phyloP scores from a whole-genome alignment of 2,797 vertebrate genomes.

The Pelochelys cantorii region DNA sequence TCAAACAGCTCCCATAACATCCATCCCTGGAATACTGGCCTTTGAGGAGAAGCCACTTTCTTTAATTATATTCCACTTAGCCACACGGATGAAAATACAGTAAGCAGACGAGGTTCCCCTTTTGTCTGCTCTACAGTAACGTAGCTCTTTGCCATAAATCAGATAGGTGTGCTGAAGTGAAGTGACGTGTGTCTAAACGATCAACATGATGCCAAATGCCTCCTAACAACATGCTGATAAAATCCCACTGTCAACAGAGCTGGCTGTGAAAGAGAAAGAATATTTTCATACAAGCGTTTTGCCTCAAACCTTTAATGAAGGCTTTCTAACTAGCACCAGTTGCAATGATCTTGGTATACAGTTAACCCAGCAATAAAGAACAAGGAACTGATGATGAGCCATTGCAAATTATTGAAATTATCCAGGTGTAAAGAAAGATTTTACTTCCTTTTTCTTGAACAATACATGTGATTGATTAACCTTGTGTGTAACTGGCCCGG shows the following conservation, averaged over 20 bases:
- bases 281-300: not conserved
- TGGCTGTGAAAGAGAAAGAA: not conserved
- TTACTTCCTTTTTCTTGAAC: not conserved
- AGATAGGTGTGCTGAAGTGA: not conserved
- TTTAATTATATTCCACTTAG: not conserved
- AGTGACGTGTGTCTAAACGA: not conserved
- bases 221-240: not conserved
- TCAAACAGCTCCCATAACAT: not conserved
- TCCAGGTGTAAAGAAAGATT: not conserved
- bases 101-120: not conserved
- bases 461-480: too few relatives aligned
- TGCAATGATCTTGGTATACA: not conserved
- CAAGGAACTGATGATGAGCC: not conserved
- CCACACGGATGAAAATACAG: not conserved
- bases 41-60: not conserved
- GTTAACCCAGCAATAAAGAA: accelerated
- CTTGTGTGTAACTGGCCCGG: too few relatives aligned
- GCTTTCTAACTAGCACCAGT: not conserved
- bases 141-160: not conserved
- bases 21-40: not conserved
- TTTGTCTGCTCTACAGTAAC: not conserved
- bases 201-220: not conserved
- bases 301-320: not conserved
- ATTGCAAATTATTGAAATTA: not conserved
- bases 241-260: not conserved